A percentile compares a stretch with the other conserved stretches of the same genome.
phyloP scores from a whole-genome alignment of 2,888 invertebrate genomes.

The Oscheius sp. region DNA sequence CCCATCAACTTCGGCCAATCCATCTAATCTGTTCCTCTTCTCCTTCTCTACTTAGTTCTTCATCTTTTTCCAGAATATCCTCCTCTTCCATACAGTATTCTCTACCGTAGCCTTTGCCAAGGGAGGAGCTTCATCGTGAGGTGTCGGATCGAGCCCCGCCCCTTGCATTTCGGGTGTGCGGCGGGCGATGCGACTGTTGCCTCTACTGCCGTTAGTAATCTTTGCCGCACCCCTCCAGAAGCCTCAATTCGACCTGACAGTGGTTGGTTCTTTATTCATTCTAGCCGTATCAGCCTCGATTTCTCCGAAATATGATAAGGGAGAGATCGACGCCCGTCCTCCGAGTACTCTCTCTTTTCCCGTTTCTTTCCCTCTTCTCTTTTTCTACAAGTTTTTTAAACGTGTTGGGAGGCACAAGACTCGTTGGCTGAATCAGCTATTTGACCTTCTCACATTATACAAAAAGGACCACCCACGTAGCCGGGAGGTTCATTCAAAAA shows the following conservation, averaged over 20 bases:
- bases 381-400: background rate
- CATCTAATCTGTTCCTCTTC: no score
- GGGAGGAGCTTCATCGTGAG: no score
- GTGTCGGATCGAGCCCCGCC: slow-evolving; percentile 24
- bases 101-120: no score
- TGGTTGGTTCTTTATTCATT: slow-evolving; percentile 28
- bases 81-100: no score
- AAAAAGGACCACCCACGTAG: slow-evolving; percentile 9
- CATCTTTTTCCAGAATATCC: no score
- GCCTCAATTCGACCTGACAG: slow-evolving; percentile 26
- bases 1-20: no score
- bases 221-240: slow-evolving; percentile 28
- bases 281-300: no score
- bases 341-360: no score
- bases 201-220: slow-evolving; percentile 27
- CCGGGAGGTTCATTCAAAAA: background rate
- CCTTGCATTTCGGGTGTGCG: slow-evolving; percentile 23
- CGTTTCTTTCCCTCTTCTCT: background rate
- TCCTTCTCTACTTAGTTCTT: no score
- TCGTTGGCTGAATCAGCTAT: slow-evolving; percentile 6
- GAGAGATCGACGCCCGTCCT: no score
- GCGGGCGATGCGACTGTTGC: slow-evolving; percentile 29
- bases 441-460: slow-evolving; percentile 4
- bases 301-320: no score
- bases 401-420: no score